phyloP scores from a whole-genome alignment of 2,797 vertebrate genomes.

The Argentina silus region DNA sequence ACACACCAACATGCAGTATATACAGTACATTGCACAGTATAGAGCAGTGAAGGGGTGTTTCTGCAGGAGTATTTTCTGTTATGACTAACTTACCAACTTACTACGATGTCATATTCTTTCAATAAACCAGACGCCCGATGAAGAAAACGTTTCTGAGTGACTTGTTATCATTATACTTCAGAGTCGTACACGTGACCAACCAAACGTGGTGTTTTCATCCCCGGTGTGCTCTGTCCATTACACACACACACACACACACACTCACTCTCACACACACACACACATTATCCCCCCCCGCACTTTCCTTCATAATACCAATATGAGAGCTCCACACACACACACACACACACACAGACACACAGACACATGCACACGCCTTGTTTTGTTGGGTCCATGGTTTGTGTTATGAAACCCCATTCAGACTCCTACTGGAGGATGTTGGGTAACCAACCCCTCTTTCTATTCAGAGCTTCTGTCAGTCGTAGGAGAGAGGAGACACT shows the following conservation, averaged over 20 bases:
- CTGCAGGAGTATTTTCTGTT: constrained; percentile 34
- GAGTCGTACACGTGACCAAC: too few species aligned
- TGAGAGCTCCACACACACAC: constrained; percentile 57
- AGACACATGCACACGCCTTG: constrained; percentile 20
- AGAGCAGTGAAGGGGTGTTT: constrained; percentile 25
- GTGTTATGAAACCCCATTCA: background rate
- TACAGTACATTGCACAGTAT: too few species aligned
- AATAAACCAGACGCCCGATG: too few species aligned
- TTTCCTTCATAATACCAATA: constrained; percentile 50
- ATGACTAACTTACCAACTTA: too few species aligned
- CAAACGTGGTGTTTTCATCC: too few species aligned
- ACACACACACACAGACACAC: constrained; percentile 41
- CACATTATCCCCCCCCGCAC: constrained; percentile 65
- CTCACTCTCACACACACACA: too few species aligned
- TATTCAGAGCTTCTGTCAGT: constrained; percentile 48
- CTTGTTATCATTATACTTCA: too few species aligned
- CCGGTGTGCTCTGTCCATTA: too few species aligned
- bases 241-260: too few species aligned
- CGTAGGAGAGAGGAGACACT: constrained; percentile 42
- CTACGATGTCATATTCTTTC: too few species aligned
- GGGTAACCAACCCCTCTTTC: constrained; percentile 64
- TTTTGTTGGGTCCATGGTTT: background rate
- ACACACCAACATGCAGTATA: background rate
- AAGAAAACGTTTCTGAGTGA: too few species aligned
- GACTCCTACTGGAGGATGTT: constrained; percentile 65